Evolutionary conservation across 2,113 vertebrate species (phyloP).

Genomic region (Forbesichthys papilliferus): DNA sequence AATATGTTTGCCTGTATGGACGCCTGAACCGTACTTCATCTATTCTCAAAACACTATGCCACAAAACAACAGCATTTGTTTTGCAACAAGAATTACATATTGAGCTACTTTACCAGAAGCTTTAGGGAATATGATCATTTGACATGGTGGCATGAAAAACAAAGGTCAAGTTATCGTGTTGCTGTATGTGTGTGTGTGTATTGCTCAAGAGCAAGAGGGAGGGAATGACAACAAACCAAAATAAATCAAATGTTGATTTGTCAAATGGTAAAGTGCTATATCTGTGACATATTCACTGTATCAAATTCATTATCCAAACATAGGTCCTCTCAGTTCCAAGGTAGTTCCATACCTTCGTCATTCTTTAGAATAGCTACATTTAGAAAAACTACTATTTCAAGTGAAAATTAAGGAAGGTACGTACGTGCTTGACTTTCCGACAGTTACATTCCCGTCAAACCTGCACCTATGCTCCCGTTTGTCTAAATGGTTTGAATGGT

Average conservation of each 20-base stretch:
- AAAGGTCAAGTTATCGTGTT: slow-evolving; percentile 2
- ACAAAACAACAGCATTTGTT: slow-evolving; percentile 27
- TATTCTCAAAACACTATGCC: slow-evolving; percentile 20
- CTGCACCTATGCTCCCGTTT: slow-evolving; percentile 68
- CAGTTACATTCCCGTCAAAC: slow-evolving; percentile 65
- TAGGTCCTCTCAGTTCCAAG: slow-evolving; percentile 52
- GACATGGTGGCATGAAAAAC: neutral
- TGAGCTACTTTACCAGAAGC: slow-evolving; percentile 21
- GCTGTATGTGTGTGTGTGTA: neutral
- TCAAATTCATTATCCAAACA: slow-evolving; percentile 62
- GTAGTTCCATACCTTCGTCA: slow-evolving; percentile 52
- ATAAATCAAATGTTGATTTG: slow-evolving; percentile 47
- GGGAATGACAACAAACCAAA: slow-evolving; percentile 29
- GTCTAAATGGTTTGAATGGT: slow-evolving; percentile 68
- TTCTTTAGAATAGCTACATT: slow-evolving; percentile 61
- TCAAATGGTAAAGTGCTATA: slow-evolving; percentile 49
- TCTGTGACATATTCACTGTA: slow-evolving; percentile 45
- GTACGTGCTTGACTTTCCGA: slow-evolving; percentile 42
- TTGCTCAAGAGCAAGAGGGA: neutral
- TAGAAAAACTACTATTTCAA: slow-evolving; percentile 59
- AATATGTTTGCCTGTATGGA: slow-evolving; percentile 34
- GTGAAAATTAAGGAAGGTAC: slow-evolving; percentile 45
- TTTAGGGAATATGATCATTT: slow-evolving; percentile 19
- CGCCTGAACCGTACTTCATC: slow-evolving; percentile 5
- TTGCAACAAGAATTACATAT: slow-evolving; percentile 33